phyloP scores from a whole-genome alignment of 1,140 invertebrate genomes.

The Eufriesea mexicana region DNA sequence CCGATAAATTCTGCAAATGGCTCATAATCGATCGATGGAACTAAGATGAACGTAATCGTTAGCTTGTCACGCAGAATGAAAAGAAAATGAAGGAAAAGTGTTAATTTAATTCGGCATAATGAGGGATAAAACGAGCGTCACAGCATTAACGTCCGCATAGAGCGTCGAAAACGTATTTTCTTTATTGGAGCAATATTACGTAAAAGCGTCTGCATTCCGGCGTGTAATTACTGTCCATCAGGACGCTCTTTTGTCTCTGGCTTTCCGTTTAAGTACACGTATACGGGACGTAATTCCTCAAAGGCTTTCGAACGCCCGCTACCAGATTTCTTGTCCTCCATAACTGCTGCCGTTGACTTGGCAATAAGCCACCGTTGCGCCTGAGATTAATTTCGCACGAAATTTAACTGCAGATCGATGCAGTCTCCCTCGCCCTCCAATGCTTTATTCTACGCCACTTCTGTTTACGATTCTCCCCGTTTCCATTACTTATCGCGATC shows the following conservation, averaged over 20 bases:
- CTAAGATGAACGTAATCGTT: too few species aligned
- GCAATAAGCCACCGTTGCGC: slow-evolving; percentile 63
- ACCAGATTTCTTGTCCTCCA: slow-evolving; percentile 62
- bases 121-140: background rate
- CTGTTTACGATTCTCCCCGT: background rate
- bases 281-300: slow-evolving; percentile 60
- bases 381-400: slow-evolving; percentile 64
- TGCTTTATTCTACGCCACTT: slow-evolving; percentile 28
- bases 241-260: slow-evolving; percentile 49
- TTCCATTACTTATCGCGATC: background rate
- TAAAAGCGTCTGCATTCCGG: slow-evolving; percentile 45
- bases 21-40: background rate
- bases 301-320: slow-evolving; percentile 53
- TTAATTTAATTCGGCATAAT: slow-evolving; percentile 33
- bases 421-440: slow-evolving; percentile 19
- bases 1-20: too few species aligned
- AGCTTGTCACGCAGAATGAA: too few species aligned
- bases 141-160: slow-evolving; percentile 1
- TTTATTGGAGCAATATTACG: slow-evolving; percentile 39
- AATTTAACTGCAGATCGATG: slow-evolving; percentile 56
- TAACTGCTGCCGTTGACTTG: slow-evolving; percentile 61
- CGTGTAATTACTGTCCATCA: slow-evolving; percentile 66
- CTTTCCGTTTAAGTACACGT: slow-evolving; percentile 51
- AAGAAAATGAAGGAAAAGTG: background rate
- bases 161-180: slow-evolving; percentile 49